phyloP scores from a whole-genome alignment of 2,113 vertebrate genomes.

The Xenopus tropicalis region UCB_Xtro_10.0 CM004445.2:141202001-141202500 shows the following conservation, averaged over 20 bases:
- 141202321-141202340: not conserved
- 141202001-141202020: not conserved
- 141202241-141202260: conserved; percentile 2
- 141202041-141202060: not conserved
- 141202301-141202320: no score
- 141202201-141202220: not conserved
- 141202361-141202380: not conserved
- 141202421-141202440: no score
- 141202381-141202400: no score
- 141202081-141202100: no score
- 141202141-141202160: not conserved
- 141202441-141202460: no score
- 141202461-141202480: no score
- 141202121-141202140: not conserved
- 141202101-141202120: no score
- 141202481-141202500: no score
- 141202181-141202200: no score
- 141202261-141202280: not conserved
- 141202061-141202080: no score
- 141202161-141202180: not conserved
- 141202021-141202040: not conserved
- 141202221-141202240: not conserved
- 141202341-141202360: not conserved
- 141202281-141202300: not conserved
- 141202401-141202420: no score